Evolutionary conservation across 2,113 vertebrate genomes (phyloP).

Genomic region (Lethenteron camtschaticum): DNA sequence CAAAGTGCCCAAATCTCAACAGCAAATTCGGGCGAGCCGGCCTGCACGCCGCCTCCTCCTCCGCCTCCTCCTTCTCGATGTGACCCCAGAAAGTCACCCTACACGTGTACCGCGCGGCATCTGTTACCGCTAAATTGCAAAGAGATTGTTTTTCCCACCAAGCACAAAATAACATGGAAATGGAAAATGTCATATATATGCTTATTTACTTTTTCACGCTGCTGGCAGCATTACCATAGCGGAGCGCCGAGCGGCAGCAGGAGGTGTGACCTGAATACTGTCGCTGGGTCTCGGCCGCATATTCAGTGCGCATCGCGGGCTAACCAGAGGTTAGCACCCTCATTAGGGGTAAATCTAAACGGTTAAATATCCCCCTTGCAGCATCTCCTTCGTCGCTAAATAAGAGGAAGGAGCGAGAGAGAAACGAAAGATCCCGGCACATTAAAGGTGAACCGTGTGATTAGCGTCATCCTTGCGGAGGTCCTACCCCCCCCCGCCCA

Average conservation of each 20-base stretch:
- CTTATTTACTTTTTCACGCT: constrained; percentile 3
- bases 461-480: too few species aligned
- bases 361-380: too few species aligned
- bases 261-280: too few species aligned
- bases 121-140: constrained; percentile 5
- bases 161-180: constrained; percentile 5
- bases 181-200: constrained; percentile 6
- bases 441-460: too few species aligned
- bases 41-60: too few species aligned
- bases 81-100: background rate
- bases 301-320: background rate
- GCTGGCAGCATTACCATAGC: background rate
- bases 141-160: constrained; percentile 2
- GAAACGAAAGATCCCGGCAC: too few species aligned
- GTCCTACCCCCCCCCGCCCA: too few species aligned
- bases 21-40: too few species aligned
- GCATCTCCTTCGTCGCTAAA: too few species aligned
- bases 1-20: too few species aligned
- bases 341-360: constrained; percentile 5
- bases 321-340: constrained; percentile 4
- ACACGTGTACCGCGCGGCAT: constrained; percentile 4
- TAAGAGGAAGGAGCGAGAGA: too few species aligned
- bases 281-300: background rate
- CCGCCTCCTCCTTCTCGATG: too few species aligned
- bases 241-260: background rate